Base-by-base conservation (phyloP, 2,113 vertebrate species). In the Saccopteryx bilineata region DNA sequence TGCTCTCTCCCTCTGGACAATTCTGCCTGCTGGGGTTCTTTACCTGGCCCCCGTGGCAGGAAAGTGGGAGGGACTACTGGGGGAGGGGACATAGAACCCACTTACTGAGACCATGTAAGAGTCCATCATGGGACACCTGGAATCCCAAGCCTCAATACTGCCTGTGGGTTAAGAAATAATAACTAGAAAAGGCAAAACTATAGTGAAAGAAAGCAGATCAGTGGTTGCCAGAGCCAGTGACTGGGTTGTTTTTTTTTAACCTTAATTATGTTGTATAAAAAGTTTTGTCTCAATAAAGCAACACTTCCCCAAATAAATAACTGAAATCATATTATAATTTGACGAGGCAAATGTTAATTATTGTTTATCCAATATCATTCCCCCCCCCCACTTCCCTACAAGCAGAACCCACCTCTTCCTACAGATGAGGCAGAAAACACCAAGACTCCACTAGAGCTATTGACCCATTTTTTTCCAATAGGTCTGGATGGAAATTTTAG, bases 131-230 rank as follows among this genome's bases (percentile, higher is more conserved):
- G 75, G 75, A 78, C 10, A 76, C 52, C 54, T 28, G 19, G 18
- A 14, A 61, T 52, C 46, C 48, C 82, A 39, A 5, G 13, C 9
- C 13, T 54, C 33, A 63, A 9, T 2, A 11, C n/a, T 21, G 31
- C 7, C 23, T 11, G 5, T 1, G 7, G 33, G 24, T 60, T 87
- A 93, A 82, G 52, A 93, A 91, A 61, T 52, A 58, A 85, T 71
- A 19, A 88, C 28, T 74, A 74, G 26, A 48, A 91, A 85, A 80
- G 58, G 88, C 21, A 94, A 79, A 79, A 39, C 15, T 61, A 74
- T 13, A 69, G 31, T 23, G 82, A 83, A 87, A 54, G 56, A 87
- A 87, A 54, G 63, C 5, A 87, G 33, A 72, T 31, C 24, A 33
- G 18, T 66, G 46, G 4, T 33, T 83, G 31, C 58, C 24, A 69